Percentiles rank a stretch among this genome's conserved stretches.
phyloP scores from a whole-genome alignment of 2,888 invertebrate species.

The Corbicula japonica region DNA sequence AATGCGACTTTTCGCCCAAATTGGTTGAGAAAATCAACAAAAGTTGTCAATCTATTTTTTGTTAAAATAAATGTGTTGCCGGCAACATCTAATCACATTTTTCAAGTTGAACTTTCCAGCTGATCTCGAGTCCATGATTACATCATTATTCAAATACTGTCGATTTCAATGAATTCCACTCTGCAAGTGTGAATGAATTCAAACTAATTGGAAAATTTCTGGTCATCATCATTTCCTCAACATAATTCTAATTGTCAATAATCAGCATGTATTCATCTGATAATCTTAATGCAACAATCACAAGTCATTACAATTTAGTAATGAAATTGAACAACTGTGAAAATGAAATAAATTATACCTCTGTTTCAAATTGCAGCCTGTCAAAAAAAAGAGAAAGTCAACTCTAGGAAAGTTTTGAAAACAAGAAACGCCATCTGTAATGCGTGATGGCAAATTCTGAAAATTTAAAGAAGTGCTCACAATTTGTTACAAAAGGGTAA shows the following conservation, averaged over 20 bases:
- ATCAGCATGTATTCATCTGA: too few relatives aligned
- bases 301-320: slow-evolving; percentile 14
- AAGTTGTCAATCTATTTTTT: slow-evolving; percentile 3
- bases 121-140: too few relatives aligned
- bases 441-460: too few relatives aligned
- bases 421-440: not conserved
- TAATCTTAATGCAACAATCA: not conserved
- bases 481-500: too few relatives aligned
- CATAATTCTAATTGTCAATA: too few relatives aligned
- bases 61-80: slow-evolving; percentile 44
- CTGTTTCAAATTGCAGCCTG: slow-evolving; percentile 1
- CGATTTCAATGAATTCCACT: too few relatives aligned
- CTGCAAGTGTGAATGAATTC: too few relatives aligned
- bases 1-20: slow-evolving; percentile 14
- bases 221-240: too few relatives aligned
- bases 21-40: slow-evolving; percentile 34
- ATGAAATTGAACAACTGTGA: not conserved
- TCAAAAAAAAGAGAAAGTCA: slow-evolving; percentile 4
- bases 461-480: too few relatives aligned
- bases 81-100: slow-evolving; percentile 48
- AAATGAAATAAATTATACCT: slow-evolving; percentile 14
- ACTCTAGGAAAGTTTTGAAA: not conserved
- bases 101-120: slow-evolving; percentile 42
- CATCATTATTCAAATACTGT: too few relatives aligned
- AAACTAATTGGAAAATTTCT: too few relatives aligned